These are phyloP conservation scores for Narcine bancroftii DNA, from an alignment of 2,113 vertebrate genomes.

Conservation along the genomic window DNA sequence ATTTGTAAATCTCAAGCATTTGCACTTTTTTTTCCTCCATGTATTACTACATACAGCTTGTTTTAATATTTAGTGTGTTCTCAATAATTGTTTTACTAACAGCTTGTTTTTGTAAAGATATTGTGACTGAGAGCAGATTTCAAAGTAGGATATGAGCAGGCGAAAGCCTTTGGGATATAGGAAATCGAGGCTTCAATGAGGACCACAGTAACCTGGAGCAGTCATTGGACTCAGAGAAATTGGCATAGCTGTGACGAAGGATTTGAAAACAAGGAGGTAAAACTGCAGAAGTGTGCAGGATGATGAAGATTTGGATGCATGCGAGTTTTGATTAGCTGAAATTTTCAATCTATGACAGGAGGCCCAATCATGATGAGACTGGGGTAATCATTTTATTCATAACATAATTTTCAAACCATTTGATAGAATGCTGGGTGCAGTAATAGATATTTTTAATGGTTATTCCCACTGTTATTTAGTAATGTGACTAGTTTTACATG, in stretches of 20 bases:
- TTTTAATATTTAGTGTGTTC: neutral
- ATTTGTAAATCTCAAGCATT: no score
- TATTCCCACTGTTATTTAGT: neutral
- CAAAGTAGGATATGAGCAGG: no score
- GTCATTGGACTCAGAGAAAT: no score
- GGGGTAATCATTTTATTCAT: neutral
- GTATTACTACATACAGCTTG: neutral
- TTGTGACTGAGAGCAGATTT: no score
- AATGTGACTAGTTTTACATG: neutral
- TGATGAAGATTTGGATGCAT: no score
- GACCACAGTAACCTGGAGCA: no score
- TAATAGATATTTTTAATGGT: neutral
- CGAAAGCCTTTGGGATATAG: no score
- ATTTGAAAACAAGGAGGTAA: neutral
- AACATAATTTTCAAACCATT: no score
- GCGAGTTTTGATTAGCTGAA: no score
- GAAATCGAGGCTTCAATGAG: no score
- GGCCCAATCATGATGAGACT: neutral
- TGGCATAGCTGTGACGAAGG: no score
- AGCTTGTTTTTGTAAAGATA: neutral
- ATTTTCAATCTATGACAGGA: neutral
- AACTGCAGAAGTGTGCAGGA: neutral
- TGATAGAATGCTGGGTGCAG: neutral
- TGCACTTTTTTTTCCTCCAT: no score
- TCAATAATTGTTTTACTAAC: neutral